These are phyloP conservation scores for Parapristionchus giblindavisi DNA, from an alignment of 2,888 invertebrate species.

Conservation along the genomic window DNA sequence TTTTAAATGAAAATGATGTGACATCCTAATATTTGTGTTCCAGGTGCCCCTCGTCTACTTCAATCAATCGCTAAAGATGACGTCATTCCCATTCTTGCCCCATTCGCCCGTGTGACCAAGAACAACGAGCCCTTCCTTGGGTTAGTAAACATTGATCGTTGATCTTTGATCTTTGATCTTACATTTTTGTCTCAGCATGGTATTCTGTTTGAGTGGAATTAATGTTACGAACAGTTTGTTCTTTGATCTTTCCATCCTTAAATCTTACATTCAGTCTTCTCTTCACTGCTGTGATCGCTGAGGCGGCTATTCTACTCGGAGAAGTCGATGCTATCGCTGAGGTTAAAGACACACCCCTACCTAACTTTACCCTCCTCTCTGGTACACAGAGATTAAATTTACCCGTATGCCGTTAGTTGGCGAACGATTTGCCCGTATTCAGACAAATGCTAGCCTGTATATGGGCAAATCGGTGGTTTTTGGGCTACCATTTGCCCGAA, in stretches of 20 bases:
- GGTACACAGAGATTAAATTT: too few species aligned
- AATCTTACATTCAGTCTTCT: slow-evolving; percentile 77
- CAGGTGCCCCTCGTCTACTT: slow-evolving; percentile 75
- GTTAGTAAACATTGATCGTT: slow-evolving; percentile 34
- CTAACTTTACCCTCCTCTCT: too few species aligned
- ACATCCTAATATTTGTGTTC: background rate
- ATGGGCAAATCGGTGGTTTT: too few species aligned
- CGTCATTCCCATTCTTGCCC: slow-evolving; percentile 92
- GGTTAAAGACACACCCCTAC: slow-evolving; percentile 30
- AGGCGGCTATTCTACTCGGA: slow-evolving; percentile 82
- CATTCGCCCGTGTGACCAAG: slow-evolving; percentile 92
- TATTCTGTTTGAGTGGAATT: background rate
- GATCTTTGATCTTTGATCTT: slow-evolving; percentile 1
- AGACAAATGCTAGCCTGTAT: too few species aligned
- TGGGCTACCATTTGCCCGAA: too few species aligned
- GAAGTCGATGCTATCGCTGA: slow-evolving; percentile 97
- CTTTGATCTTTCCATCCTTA: background rate
- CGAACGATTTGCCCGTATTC: too few species aligned
- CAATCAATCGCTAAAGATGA: slow-evolving; percentile 98
- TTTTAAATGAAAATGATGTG: background rate
- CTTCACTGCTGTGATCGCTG: slow-evolving; percentile 79
- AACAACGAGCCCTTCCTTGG: slow-evolving; percentile 93
- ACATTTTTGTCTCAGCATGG: background rate
- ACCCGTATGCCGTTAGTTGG: too few species aligned
- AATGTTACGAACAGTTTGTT: background rate